Evolutionary conservation across 2,888 invertebrate species (phyloP), one percentile per base, ranked within the genome.

Genomic region (Andrena bucephala): DNA sequence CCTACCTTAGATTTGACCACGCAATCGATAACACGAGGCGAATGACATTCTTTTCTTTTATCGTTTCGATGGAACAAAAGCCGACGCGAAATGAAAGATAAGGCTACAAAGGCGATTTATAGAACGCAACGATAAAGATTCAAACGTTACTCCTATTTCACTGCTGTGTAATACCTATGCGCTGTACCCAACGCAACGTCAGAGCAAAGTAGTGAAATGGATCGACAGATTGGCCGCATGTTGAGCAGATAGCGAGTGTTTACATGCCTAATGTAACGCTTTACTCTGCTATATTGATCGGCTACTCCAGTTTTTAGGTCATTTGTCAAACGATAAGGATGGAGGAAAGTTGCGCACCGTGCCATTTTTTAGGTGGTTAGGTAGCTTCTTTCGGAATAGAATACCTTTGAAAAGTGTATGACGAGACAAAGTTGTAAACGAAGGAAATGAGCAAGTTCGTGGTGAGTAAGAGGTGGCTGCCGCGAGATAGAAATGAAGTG

Each of bases 261-360:
- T 90, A 92, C 92, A 91, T 85, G 90, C 86, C 88, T 92, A 92
- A 92, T 92, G 92, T 90, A 92, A 89, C 86, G 70, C 81, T 78
- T 66, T 54, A 59, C 29, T 73, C 72, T 33, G 68, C 84, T 84
- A 84, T 90, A 87, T 89, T 85, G 88, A 76, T 65, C 63, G 62
- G 72, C 78, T 85, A 87, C 84, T 86, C 85, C 50, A 79, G 65
- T 66, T 81, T 74, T 74, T 54, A 74, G 60, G 68, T 68, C 71
- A 74, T 36, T 31, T 59, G 66, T 71, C 33, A 2, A 67, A 52
- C n/a, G 71, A 54, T 67, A 63, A 50, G 8, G n/a, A 54, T 16
- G 31, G n/a, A 48, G 57, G 2, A n/a, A 20, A 33, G 36, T 62
- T 52, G 68, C 24, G 69, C 72, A 27, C 57, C 72, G 42, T 24